Evolutionary conservation across 2,113 vertebrate genomes (phyloP), one percentile per base, ranked within the genome.

Genomic region (Zosterops pallidus): DNA sequence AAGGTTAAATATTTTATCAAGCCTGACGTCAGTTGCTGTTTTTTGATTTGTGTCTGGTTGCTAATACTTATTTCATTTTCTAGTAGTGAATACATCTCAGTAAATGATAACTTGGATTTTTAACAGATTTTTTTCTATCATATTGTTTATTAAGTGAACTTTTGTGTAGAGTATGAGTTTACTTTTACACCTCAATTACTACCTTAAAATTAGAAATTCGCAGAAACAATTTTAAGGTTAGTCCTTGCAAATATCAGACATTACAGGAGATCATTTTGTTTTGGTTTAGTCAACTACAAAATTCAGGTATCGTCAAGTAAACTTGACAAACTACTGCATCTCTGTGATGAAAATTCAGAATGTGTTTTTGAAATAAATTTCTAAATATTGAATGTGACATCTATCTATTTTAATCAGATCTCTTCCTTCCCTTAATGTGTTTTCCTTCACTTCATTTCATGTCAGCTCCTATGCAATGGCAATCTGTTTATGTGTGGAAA

Each of bases 391-490:
- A 92, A 93, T 75, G 63, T 82, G 79, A 94, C 68, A 96, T 72
- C 56, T 35, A 94, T 92, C 59, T 65, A 89, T 96, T 96, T 95
- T 95, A 91, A 94, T 96, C 63, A 96, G 76, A 85, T 94, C 69
- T 91, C 24, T 39, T 87, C 44, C 11, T 9, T 91, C 25, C 46
- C 42, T 78, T 83, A 91, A 77, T 86, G 39, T 95, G 83, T 72
- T 95, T 94, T 89, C 80, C 70, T 74, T 65, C 69, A 91, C 44
- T 84, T 91, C 16, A 55, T 26, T 56, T 94, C 60, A 91, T 46
- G 67, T 90, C 63, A 96, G 65, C 81, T 69, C 9, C 74, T 78
- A 86, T n/a, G 24, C 42, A 92, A 31, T 53, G 10, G 33, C 21
- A 52, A 62, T 76, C 28, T 92, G 53, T 68, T 92, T 95, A 57